A percentile compares a stretch with the other conserved stretches of the same genome.
phyloP scores from a whole-genome alignment of 1,140 invertebrate species.

The Pseudomyrmex concolor region DNA sequence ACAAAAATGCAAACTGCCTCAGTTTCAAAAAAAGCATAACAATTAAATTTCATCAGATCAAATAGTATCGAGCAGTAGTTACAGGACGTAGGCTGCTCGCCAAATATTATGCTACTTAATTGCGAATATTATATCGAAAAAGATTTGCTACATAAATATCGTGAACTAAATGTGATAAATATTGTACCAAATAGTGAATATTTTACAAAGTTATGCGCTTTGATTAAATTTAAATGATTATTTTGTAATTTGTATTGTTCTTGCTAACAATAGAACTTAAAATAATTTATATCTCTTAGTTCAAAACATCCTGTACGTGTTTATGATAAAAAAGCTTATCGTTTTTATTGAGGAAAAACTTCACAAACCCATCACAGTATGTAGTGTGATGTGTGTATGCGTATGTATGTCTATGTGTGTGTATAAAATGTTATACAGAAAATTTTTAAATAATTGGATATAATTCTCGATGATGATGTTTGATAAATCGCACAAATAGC shows the following conservation, averaged over 20 bases:
- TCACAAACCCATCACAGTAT: constrained; percentile 23
- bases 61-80: neutral
- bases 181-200: too few relatives aligned
- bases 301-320: neutral
- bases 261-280: constrained; percentile 8
- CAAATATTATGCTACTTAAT: neutral
- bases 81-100: too few relatives aligned
- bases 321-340: neutral
- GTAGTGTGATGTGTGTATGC: neutral
- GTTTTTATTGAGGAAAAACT: constrained; percentile 29
- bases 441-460: constrained; percentile 1
- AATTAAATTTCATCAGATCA: constrained; percentile 40
- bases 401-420: neutral
- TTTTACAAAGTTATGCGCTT: neutral
- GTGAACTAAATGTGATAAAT: neutral
- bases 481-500: constrained; percentile 39
- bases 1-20: constrained; percentile 53
- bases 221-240: neutral
- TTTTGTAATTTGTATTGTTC: neutral
- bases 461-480: neutral
- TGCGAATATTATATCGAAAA: constrained; percentile 13
- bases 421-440: constrained; percentile 1
- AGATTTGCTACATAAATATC: constrained; percentile 35
- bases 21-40: constrained; percentile 52
- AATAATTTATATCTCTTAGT: neutral